These are phyloP conservation scores for Thomomys bottae DNA, from an alignment of 2,113 vertebrate species.

Conservation along the genomic window DNA sequence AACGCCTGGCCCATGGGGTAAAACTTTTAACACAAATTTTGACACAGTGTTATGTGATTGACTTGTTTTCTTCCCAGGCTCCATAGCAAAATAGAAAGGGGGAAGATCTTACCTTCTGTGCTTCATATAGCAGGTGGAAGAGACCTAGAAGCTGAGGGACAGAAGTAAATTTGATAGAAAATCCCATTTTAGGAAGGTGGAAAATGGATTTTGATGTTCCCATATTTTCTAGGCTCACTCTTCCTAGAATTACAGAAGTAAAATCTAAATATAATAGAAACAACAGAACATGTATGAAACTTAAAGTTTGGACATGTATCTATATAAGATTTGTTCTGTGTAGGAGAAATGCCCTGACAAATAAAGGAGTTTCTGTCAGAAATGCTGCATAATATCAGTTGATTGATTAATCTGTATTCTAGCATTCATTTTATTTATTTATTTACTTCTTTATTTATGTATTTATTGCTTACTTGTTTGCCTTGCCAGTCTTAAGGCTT, in stretches of 20 bases:
- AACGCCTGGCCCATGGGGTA: too few relatives aligned
- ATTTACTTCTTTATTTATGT: too few relatives aligned
- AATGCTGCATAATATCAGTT: background rate
- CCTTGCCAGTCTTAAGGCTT: too few relatives aligned
- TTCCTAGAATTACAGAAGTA: slow-evolving; percentile 13
- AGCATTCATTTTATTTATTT: too few relatives aligned
- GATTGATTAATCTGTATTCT: slow-evolving; percentile 13
- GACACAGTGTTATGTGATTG: background rate
- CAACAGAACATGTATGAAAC: slow-evolving; percentile 23
- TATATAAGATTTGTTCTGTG: background rate
- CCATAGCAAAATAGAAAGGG: background rate
- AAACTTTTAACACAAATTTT: slow-evolving; percentile 14
- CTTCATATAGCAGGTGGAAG: background rate
- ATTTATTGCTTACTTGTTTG: too few relatives aligned
- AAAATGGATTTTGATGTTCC: slow-evolving; percentile 27
- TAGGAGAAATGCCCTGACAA: background rate
- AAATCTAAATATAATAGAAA: slow-evolving; percentile 26
- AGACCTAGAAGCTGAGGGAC: background rate
- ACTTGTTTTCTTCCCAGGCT: background rate
- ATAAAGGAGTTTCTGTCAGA: background rate
- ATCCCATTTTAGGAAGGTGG: background rate
- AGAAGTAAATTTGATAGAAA: slow-evolving; percentile 9
- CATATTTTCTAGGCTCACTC: background rate
- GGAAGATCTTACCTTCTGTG: background rate
- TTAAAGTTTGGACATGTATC: background rate